Conservation (phyloP, 2,797 vertebrate genomes). For the Smutsia temminckii region DNA sequence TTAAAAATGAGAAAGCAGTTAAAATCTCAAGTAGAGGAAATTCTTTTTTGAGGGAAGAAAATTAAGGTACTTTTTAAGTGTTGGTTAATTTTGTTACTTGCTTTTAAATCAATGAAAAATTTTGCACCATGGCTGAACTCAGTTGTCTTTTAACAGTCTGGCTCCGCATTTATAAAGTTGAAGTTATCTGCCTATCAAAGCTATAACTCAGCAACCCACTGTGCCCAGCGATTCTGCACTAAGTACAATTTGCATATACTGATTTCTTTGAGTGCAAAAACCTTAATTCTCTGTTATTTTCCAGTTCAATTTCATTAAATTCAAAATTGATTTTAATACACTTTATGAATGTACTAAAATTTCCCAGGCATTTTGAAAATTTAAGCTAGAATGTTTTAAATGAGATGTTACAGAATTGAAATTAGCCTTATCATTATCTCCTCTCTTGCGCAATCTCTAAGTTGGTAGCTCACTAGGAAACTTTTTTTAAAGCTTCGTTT, state of each 20-base stretch:
- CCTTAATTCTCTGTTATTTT: conserved; percentile 62
- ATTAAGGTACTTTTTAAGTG: neutral
- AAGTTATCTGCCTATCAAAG: neutral
- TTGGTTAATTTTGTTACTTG: neutral
- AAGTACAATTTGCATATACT: conserved; percentile 24
- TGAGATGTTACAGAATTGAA: neutral
- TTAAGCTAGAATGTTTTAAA: neutral
- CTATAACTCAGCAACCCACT: neutral
- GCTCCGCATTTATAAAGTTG: neutral
- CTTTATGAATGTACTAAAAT: neutral
- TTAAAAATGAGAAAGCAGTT: neutral
- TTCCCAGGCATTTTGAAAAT: neutral
- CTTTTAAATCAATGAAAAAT: neutral
- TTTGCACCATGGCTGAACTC: neutral
- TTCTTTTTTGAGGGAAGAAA: neutral
- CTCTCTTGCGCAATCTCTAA: neutral
- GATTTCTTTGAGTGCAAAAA: conserved; percentile 49
- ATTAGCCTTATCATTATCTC: neutral
- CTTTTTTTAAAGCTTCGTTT: too few relatives aligned
- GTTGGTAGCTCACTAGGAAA: neutral
- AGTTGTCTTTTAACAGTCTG: neutral
- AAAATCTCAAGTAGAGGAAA: neutral
- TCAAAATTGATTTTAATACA: conserved; percentile 58
- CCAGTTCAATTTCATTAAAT: conserved; percentile 57
- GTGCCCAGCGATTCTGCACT: neutral